Evolutionary conservation across 2,888 invertebrate genomes (phyloP), one percentile per base, ranked within the genome.

Genomic region (Brenthis ino): DNA sequence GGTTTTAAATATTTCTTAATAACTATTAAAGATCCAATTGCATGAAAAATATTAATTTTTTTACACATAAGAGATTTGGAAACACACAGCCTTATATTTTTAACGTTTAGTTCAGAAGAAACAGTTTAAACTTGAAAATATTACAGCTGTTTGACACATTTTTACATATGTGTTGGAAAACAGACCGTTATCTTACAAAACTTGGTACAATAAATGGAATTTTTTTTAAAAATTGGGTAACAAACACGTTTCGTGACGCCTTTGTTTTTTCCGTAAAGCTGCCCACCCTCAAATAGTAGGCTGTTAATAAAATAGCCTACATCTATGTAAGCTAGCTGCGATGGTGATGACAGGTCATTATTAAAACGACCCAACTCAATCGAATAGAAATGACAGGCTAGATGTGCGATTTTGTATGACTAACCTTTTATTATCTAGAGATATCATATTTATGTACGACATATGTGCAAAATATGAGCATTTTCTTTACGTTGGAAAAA

Each of bases 291-390:
- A 28, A 61, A 67, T 51, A 51, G 50, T 13, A 24, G 56, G 6
- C 37, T 51, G 67, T 56, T 50, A 20, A 54, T 58, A 57, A 61
- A 67, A 69, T 69, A 70, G 28, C 70, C 64, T 56, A 64, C 56
- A 55, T 70, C 67, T 53, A 33, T 53, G 53, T 63, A 33, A 63
- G 61, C 51, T 14, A 53, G 50, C 56, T 50, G 50, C 57, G 68
- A 70, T 72, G 70, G 67, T 55, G 63, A 68, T 70, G 72, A 72
- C 73, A 72, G 64, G 68, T 43, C 68, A 64, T 73, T 73, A 73
- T 72, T 73, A 71, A 70, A 68, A 61, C 68, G 73, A 73, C 72
- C 73, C 73, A 68, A 68, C 73, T 73, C 72, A 73, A 72, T 73
- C 68, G 68, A 56, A 65, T 28, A 68, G 68, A 56, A 69, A 61